Conservation (phyloP, 2,113 vertebrate species). For the Mustelus asterias region DNA sequence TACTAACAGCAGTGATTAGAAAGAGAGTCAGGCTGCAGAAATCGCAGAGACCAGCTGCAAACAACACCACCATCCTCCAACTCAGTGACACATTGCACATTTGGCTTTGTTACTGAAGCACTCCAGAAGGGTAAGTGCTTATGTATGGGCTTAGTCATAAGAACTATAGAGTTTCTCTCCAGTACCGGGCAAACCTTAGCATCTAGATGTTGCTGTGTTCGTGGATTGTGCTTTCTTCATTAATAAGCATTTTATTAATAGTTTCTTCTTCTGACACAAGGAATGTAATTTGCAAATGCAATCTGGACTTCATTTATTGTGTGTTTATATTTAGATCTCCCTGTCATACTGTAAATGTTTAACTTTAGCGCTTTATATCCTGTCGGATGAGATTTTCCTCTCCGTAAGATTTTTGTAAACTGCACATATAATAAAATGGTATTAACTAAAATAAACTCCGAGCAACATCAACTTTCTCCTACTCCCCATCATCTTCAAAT, state of each 20-base stretch:
- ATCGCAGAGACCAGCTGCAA: conserved; percentile 9
- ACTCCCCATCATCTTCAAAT: neutral
- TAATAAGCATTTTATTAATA: neutral
- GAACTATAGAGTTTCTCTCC: neutral
- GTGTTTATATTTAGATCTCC: neutral
- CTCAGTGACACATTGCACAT: neutral
- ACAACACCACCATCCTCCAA: neutral
- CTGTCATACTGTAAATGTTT: too few relatives aligned
- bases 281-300: neutral
- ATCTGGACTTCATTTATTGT: neutral
- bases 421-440: neutral
- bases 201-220: neutral
- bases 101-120: conserved; percentile 33
- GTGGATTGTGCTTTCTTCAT: neutral
- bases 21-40: neutral
- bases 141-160: neutral
- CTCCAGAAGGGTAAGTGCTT: conserved; percentile 2
- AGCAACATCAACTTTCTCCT: neutral
- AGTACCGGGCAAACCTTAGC: neutral
- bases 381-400: neutral
- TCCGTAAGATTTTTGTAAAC: neutral
- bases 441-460: neutral
- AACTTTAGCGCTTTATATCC: conserved; percentile 17
- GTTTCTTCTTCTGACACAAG: neutral
- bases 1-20: neutral